A percentile compares a stretch with the other conserved stretches of the same genome.
These are phyloP conservation scores for Ectemnius continuus DNA, from an alignment of 2,888 invertebrate species.

Conservation along the genomic window DNA sequence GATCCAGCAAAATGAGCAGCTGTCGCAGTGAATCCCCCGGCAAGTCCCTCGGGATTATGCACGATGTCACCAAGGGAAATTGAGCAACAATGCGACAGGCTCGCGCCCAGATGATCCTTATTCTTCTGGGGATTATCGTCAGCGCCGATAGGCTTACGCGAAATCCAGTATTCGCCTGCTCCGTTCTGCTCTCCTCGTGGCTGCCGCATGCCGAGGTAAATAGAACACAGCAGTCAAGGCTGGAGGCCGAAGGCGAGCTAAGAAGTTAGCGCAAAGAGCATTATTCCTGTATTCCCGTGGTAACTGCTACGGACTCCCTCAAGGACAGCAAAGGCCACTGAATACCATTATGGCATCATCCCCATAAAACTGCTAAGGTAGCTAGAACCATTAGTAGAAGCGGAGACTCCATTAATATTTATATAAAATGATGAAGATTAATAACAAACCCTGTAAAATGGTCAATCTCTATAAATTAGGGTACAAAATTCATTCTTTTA, in stretches of 20 bases:
- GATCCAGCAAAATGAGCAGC: too few relatives aligned
- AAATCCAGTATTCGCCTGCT: constrained; percentile 24
- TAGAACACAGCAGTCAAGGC: constrained; percentile 11
- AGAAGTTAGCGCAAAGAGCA: constrained; percentile 20
- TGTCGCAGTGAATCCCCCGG: too few relatives aligned
- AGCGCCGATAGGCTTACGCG: constrained; percentile 24
- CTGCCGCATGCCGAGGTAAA: constrained; percentile 1
- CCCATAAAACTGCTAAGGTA: too few relatives aligned
- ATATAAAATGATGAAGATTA: too few relatives aligned
- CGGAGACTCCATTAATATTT: too few relatives aligned
- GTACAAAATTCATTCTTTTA: too few relatives aligned
- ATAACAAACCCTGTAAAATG: too few relatives aligned
- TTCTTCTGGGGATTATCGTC: constrained; percentile 32
- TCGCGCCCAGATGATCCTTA: constrained; percentile 14
- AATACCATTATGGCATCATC: too few relatives aligned
- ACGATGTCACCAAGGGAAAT: constrained; percentile 2
- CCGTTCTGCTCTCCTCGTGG: neutral
- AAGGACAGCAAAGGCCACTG: too few relatives aligned
- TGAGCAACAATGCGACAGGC: constrained; percentile 10
- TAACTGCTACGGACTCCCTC: neutral
- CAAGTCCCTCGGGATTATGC: neutral
- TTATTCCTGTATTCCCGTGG: constrained; percentile 20
- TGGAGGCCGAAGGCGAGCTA: neutral
- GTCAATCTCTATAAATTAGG: too few relatives aligned
- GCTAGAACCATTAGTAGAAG: too few relatives aligned